phyloP scores from a whole-genome alignment of 2,113 vertebrate species.

The Isichthys henryi region DNA sequence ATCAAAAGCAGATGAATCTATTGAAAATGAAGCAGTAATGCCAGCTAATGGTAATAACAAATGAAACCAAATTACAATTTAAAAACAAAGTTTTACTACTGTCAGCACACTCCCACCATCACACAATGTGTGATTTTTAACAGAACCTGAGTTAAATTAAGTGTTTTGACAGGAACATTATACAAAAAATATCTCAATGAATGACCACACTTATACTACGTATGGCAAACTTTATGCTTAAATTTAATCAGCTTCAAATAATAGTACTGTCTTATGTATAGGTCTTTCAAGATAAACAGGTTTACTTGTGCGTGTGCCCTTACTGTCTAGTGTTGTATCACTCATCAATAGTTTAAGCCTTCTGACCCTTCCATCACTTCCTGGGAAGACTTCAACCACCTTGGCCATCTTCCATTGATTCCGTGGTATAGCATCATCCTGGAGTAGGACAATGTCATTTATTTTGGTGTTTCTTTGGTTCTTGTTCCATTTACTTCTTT shows the following conservation, averaged over 20 bases:
- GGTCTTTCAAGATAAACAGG: slow-evolving; percentile 18
- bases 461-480: slow-evolving; percentile 9
- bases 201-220: too few species aligned
- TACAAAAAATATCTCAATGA: too few species aligned
- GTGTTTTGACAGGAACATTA: too few species aligned
- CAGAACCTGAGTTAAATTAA: too few species aligned
- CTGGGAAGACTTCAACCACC: slow-evolving; percentile 23
- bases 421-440: slow-evolving; percentile 19
- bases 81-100: too few species aligned
- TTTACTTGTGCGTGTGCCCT: slow-evolving; percentile 15
- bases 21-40: too few species aligned
- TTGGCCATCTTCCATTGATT: slow-evolving; percentile 31
- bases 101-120: too few species aligned
- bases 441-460: slow-evolving; percentile 27
- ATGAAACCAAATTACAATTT: too few species aligned
- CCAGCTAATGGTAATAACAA: too few species aligned
- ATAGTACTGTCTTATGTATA: slow-evolving; percentile 19
- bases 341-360: slow-evolving; percentile 24
- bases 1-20: too few species aligned
- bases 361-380: slow-evolving; percentile 26
- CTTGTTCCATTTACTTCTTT: slow-evolving; percentile 23
- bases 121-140: too few species aligned
- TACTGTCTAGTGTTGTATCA: slow-evolving; percentile 25
- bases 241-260: slow-evolving; percentile 13
- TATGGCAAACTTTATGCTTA: too few species aligned